Conservation (phyloP, 2,113 vertebrate genomes). For the Siniperca knerii region DNA sequence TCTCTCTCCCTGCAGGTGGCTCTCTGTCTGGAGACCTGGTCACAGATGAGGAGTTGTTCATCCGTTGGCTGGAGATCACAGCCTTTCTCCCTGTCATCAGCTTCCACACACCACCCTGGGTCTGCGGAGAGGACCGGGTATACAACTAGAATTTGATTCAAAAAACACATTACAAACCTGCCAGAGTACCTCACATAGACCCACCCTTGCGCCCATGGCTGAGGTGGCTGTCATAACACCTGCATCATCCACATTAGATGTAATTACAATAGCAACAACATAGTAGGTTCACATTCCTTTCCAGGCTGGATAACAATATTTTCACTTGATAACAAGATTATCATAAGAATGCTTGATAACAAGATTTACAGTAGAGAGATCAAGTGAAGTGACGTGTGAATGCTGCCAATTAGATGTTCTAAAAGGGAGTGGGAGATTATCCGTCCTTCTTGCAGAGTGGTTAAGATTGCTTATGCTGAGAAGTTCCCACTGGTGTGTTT, state of each 20-base stretch:
- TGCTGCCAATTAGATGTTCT: slow-evolving; percentile 42
- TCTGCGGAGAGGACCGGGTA: slow-evolving; percentile 87
- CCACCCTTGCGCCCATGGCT: neutral
- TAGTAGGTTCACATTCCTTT: slow-evolving; percentile 23
- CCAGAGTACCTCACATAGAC: neutral
- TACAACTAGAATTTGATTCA: neutral
- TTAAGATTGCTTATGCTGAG: neutral
- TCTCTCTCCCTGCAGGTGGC: slow-evolving; percentile 82
- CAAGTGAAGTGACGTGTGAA: slow-evolving; percentile 27
- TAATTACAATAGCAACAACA: neutral
- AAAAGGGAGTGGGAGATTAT: slow-evolving; percentile 24
- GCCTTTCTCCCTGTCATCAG: slow-evolving; percentile 92
- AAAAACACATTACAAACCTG: slow-evolving; percentile 1
- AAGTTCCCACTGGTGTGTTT: slow-evolving; percentile 58
- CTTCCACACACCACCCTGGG: slow-evolving; percentile 91
- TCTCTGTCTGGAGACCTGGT: slow-evolving; percentile 80
- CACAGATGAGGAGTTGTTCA: slow-evolving; percentile 88
- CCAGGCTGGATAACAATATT: slow-evolving; percentile 30
- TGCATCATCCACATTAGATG: slow-evolving; percentile 6
- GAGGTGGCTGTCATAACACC: neutral
- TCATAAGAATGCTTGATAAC: too few species aligned
- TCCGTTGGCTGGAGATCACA: slow-evolving; percentile 91
- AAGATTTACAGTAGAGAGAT: slow-evolving; percentile 20
- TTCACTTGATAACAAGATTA: neutral
- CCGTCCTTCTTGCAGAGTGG: neutral